These are phyloP conservation scores for Ichneumon xanthorius DNA, from an alignment of 2,888 invertebrate species.

Conservation along the genomic window DNA sequence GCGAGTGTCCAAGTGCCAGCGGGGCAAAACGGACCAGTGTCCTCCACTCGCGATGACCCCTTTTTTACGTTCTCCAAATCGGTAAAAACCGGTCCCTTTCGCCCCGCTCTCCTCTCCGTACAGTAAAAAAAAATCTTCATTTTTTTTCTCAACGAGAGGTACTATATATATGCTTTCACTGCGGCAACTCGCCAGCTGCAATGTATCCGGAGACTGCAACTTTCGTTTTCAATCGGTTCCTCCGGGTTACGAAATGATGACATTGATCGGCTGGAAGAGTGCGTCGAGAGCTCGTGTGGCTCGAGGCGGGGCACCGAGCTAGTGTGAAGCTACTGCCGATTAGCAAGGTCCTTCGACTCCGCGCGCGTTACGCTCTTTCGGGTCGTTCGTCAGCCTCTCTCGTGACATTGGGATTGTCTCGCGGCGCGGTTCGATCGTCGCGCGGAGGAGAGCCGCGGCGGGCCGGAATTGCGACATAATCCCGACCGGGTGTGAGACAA, in stretches of 20 bases:
- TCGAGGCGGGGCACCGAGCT: slow-evolving; percentile 38
- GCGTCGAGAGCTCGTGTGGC: neutral
- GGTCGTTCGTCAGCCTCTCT: slow-evolving; percentile 22
- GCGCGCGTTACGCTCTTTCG: neutral
- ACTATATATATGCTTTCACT: slow-evolving; percentile 3
- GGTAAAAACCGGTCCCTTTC: no score
- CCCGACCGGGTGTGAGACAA: slow-evolving; percentile 59
- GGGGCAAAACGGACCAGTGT: neutral
- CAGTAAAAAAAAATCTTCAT: no score
- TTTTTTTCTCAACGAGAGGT: neutral
- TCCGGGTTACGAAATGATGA: slow-evolving; percentile 75
- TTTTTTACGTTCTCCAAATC: no score
- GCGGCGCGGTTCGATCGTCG: slow-evolving; percentile 22
- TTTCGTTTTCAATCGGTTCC: slow-evolving; percentile 72
- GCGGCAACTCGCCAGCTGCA: neutral
- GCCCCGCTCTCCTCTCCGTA: no score
- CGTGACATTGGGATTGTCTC: slow-evolving; percentile 62
- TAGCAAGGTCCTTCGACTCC: slow-evolving; percentile 37
- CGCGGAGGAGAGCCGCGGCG: slow-evolving; percentile 19
- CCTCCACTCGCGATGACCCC: no score
- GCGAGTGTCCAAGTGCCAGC: neutral
- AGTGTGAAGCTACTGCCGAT: slow-evolving; percentile 66
- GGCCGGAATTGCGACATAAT: slow-evolving; percentile 63
- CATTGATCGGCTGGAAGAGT: slow-evolving; percentile 75
- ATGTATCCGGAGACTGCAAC: slow-evolving; percentile 62